These are phyloP conservation scores for Mandrillus leucophaeus DNA, from an alignment of 2,113 vertebrate genomes.

Conservation along the genomic window DNA sequence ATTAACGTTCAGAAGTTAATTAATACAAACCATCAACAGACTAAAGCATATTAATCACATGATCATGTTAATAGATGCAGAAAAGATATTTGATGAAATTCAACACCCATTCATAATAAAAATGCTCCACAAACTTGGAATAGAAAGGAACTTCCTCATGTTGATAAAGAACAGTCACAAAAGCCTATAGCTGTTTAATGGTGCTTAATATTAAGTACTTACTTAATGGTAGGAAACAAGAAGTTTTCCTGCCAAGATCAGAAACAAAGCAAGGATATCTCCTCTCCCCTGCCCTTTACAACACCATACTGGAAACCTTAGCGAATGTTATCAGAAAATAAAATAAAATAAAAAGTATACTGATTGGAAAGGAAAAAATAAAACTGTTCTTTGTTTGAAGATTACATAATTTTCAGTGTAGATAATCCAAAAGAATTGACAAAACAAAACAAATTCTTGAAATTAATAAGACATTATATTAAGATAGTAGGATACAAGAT, in stretches of 20 bases:
- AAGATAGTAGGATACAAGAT: not conserved
- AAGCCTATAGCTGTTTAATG: not conserved
- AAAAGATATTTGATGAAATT: not conserved
- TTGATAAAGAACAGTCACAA: not conserved
- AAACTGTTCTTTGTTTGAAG: not conserved
- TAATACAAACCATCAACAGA: not conserved
- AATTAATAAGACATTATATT: not conserved
- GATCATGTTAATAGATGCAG: not conserved
- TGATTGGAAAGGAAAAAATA: not conserved
- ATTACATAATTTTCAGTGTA: not conserved
- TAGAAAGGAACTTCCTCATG: not conserved
- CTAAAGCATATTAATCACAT: not conserved
- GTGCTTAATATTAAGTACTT: not conserved
- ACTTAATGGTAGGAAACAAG: not conserved
- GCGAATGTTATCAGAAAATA: not conserved
- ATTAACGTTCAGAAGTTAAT: not conserved
- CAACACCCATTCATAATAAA: not conserved
- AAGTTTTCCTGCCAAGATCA: not conserved
- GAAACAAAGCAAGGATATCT: not conserved
- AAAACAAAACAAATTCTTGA: not conserved
- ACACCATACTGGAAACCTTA: not conserved
- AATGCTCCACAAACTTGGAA: not conserved
- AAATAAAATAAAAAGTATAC: not conserved
- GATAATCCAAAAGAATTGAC: not conserved
- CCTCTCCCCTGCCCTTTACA: not conserved